Conservation (phyloP, 2,888 invertebrate genomes). For the Leptinotarsa haldemani region DNA sequence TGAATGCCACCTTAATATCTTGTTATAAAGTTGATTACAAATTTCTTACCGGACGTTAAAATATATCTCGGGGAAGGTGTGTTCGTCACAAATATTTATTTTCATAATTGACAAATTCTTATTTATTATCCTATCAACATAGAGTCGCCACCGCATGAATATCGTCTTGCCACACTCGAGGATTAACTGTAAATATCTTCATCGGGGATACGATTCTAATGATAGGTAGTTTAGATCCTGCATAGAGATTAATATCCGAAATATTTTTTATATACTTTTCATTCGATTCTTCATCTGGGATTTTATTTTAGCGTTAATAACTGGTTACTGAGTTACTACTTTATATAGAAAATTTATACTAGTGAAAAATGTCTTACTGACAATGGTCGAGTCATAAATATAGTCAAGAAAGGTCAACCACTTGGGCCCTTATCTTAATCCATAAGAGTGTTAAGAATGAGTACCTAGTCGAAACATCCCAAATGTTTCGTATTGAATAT, state of each 20-base stretch:
- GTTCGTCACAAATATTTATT: slow-evolving; percentile 35
- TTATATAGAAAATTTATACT: background rate
- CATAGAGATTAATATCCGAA: slow-evolving; percentile 24
- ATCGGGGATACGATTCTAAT: slow-evolving; percentile 26
- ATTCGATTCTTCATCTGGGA: background rate
- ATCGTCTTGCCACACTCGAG: slow-evolving; percentile 26
- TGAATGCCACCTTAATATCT: slow-evolving; percentile 25
- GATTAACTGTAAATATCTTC: slow-evolving; percentile 34
- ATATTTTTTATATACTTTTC: slow-evolving; percentile 11
- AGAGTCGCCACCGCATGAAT: slow-evolving; percentile 28
- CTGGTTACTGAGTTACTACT: no score
- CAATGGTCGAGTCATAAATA: no score
- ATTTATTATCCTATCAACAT: slow-evolving; percentile 35
- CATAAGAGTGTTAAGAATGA: no score
- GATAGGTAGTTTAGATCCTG: slow-evolving; percentile 27
- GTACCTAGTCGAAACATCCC: no score
- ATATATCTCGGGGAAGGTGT: slow-evolving; percentile 32
- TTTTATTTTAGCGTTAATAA: no score
- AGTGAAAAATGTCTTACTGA: no score
- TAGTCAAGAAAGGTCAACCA: no score
- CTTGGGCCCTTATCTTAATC: no score
- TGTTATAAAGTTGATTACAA: slow-evolving; percentile 31
- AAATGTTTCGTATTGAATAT: no score
- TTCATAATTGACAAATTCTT: slow-evolving; percentile 37
- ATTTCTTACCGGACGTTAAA: slow-evolving; percentile 31